These are phyloP conservation scores for Silurus aristotelis DNA, from an alignment of 2,797 vertebrate genomes.

Conservation along the genomic window DNA sequence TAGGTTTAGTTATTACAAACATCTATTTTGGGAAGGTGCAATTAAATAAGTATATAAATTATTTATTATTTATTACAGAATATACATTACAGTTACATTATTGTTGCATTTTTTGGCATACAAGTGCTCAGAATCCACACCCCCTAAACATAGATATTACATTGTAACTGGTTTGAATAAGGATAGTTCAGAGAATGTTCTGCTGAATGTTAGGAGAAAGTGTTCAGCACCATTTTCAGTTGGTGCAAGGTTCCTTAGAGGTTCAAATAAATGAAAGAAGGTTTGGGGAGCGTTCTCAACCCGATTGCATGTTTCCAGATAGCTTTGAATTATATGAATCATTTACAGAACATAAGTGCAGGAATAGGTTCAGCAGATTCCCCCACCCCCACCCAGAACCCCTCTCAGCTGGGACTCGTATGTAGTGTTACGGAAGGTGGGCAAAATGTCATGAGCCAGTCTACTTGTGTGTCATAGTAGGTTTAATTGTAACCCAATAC, in stretches of 20 bases:
- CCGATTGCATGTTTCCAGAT: background rate
- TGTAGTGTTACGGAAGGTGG: background rate
- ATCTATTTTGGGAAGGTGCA: too few species aligned
- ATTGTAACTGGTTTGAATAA: background rate
- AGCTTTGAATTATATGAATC: background rate
- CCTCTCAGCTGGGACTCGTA: background rate
- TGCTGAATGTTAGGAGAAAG: background rate
- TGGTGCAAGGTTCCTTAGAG: background rate
- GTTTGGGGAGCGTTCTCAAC: background rate
- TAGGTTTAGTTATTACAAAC: too few species aligned
- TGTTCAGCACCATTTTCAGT: background rate
- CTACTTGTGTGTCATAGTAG: slow-evolving; percentile 26
- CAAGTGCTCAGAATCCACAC: too few species aligned
- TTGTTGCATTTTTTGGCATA: too few species aligned
- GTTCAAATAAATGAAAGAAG: background rate
- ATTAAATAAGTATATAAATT: too few species aligned
- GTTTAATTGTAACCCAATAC: slow-evolving; percentile 48
- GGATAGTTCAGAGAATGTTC: background rate
- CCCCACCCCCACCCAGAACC: background rate
- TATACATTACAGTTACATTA: too few species aligned
- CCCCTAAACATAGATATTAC: background rate
- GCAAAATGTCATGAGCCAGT: slow-evolving; percentile 7
- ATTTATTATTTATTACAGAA: too few species aligned
- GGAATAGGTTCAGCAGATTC: background rate
- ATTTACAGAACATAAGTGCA: background rate